Evolutionary conservation across 2,888 invertebrate genomes (phyloP), one percentile per base, ranked within the genome.

Genomic region (Xanthorhoe designata): DNA sequence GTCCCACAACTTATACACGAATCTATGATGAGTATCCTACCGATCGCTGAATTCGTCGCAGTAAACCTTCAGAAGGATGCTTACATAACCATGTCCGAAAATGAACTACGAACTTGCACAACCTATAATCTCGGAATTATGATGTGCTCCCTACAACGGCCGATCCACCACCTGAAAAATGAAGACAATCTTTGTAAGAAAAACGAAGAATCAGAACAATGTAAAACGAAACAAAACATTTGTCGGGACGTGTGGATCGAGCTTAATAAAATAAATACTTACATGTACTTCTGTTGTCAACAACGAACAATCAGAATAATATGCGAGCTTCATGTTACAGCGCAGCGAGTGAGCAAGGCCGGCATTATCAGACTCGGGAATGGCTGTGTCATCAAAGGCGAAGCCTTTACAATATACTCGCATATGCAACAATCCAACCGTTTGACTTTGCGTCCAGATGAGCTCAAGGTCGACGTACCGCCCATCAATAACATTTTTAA

Each of bases 271-370:
- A 18, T 15, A 18, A 65, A 65, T 47, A 56, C 35, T 2, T 65
- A 65, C 13, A 13, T 65, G 45, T 61, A 61, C 10, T 61, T 61
- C 47, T 65, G 56, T 32, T 65, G 65, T 42, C 15, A 47, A 10
- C 47, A 35, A 38, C 55, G 61, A 45, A 61, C 60, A 15, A 47
- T 65, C 18, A 60, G 65, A 5, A 24, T 65, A 18, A 56, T 65
- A 47, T 65, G 65, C 19, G 61, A 29, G 52, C n/a, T 24, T 56
- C 60, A 35, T n/a, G 35, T 65, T 45, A 45, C 65, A 35, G 49
- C 52, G 0, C 13, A 56, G 50, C 10, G 13, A 65, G 10, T 61
- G 0, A 18, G 1, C 19, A 56, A 47, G 13, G 60, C 65, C 0
- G 65, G 65, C 3, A 52, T 65, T 0, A 65, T 65, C 2, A 53